These are phyloP conservation scores for Atlantisia rogersi DNA, from an alignment of 2,113 vertebrate genomes.

Conservation along the genomic window DNA sequence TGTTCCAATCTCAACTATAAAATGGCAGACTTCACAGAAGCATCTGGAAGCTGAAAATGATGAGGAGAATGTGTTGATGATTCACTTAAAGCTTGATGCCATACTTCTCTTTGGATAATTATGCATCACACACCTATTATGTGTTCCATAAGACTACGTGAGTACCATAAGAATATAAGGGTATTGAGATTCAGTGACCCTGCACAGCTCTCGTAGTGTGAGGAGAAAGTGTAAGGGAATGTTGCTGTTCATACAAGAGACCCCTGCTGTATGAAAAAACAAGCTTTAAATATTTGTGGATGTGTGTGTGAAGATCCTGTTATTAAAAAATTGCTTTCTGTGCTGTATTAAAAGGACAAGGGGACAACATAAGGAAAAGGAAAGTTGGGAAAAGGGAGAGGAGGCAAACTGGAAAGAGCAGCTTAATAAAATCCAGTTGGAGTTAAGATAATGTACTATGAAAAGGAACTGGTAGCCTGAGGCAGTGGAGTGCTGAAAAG, in stretches of 20 bases:
- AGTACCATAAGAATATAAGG: not conserved
- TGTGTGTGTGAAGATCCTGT: not conserved
- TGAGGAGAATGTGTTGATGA: not conserved
- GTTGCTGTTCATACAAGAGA: not conserved
- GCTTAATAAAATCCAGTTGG: not conserved
- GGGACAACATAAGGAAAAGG: not conserved
- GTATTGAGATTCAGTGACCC: not conserved
- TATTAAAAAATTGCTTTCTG: not conserved
- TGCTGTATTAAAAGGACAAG: not conserved
- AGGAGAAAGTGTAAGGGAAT: not conserved
- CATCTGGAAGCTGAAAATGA: not conserved
- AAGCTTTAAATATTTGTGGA: not conserved
- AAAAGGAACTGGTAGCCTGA: not conserved
- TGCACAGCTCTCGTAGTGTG: not conserved
- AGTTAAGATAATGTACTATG: not conserved
- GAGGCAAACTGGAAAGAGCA: not conserved
- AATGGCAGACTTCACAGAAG: not conserved
- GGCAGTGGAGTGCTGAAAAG: not conserved
- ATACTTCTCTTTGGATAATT: not conserved
- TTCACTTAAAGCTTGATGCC: not conserved
- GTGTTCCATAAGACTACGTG: not conserved
- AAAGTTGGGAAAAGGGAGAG: not conserved
- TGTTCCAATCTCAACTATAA: not conserved
- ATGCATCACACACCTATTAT: not conserved
- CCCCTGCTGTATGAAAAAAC: not conserved